A percentile compares a stretch with the other conserved stretches of the same genome.
Conservation (phyloP, 2,888 invertebrate species). For the Geophilus truncorum region DNA sequence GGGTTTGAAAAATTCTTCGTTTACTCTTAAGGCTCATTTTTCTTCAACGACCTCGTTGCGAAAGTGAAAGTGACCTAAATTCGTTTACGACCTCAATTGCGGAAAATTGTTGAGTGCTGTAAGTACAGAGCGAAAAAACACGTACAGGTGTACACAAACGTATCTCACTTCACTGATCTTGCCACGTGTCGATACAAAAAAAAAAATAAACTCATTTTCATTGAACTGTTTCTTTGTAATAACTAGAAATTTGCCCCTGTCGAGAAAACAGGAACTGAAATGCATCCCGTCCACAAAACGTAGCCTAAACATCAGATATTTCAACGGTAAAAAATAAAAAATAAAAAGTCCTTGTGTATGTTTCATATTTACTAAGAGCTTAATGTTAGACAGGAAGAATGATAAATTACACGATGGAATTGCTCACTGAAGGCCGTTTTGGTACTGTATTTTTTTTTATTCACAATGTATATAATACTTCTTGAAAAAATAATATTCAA, state of each 20-base stretch:
- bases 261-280: too few relatives aligned
- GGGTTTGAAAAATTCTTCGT: background rate
- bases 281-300: too few relatives aligned
- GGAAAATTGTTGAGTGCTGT: background rate
- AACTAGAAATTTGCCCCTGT: background rate
- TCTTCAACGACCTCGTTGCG: background rate
- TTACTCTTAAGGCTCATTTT: background rate
- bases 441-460: background rate
- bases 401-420: background rate
- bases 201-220: background rate
- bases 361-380: background rate
- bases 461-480: too few relatives aligned
- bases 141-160: background rate
- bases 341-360: background rate
- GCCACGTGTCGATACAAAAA: background rate
- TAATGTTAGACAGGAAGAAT: background rate
- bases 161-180: background rate
- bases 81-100: conserved; percentile 14
- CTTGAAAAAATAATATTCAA: too few relatives aligned
- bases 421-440: background rate
- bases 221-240: background rate
- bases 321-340: too few relatives aligned
- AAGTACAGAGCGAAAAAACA: background rate
- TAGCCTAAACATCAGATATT: too few relatives aligned
- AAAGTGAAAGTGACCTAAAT: conserved; percentile 25